Evolutionary conservation across 2,797 vertebrate genomes (phyloP).

Genomic region (Tolypeutes matacus): DNA sequence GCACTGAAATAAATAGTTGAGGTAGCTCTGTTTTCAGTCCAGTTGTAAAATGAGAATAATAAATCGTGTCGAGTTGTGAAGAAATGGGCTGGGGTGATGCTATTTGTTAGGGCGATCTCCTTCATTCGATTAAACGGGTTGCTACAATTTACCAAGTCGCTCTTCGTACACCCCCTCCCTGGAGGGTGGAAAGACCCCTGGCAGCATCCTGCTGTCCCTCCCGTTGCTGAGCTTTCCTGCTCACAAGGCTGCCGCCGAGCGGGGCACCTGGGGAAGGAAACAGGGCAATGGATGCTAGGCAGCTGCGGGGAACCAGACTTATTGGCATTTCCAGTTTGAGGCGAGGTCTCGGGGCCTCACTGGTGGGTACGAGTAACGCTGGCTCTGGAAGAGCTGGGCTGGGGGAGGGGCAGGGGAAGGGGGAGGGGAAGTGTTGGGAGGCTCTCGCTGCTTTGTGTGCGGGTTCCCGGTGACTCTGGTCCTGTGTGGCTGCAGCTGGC

Average conservation of each 20-base stretch:
- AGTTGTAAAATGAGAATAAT: background rate
- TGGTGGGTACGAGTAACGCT: background rate
- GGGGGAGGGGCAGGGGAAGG: no score
- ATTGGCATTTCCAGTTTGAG: background rate
- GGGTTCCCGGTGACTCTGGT: background rate
- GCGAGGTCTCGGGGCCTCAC: background rate
- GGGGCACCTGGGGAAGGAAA: rapidly evolving
- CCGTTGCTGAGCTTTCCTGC: background rate
- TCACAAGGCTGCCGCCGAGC: background rate
- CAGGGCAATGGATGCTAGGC: background rate
- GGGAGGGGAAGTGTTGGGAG: background rate
- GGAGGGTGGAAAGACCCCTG: background rate
- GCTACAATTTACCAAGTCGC: background rate
- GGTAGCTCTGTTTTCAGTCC: background rate
- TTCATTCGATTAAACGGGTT: background rate
- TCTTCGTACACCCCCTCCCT: background rate
- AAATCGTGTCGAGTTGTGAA: background rate
- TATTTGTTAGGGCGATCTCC: background rate
- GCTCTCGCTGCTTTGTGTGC: background rate
- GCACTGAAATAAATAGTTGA: background rate
- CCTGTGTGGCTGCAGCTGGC: constrained; percentile 58
- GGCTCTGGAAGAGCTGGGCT: background rate
- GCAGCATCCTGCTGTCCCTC: background rate
- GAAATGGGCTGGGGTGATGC: background rate
- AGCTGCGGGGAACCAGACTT: background rate